Evolutionary conservation across 2,113 vertebrate genomes (phyloP).

Genomic region (Gasterosteus aculeatus): DNA sequence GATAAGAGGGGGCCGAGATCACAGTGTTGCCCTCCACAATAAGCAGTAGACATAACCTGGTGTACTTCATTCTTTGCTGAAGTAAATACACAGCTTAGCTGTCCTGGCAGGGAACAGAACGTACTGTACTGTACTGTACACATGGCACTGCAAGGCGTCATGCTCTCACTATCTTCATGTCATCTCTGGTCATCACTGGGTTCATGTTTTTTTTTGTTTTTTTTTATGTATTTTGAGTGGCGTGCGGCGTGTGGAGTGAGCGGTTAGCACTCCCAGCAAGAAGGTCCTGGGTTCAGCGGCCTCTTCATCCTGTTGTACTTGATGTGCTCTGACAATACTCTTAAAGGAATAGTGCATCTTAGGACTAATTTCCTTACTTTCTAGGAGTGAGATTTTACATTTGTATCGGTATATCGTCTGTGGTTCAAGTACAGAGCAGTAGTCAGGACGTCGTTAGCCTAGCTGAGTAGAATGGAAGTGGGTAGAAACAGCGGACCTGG

Average conservation of each 20-base stretch:
- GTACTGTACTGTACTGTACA: conserved; percentile 3
- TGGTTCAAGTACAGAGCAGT: neutral
- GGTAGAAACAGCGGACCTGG: neutral
- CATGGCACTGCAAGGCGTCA: neutral
- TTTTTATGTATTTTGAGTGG: neutral
- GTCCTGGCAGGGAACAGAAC: neutral
- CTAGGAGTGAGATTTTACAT: neutral
- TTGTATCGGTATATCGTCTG: neutral
- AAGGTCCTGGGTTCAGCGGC: too few relatives aligned
- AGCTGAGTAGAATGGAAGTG: neutral
- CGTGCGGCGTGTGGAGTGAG: too few relatives aligned
- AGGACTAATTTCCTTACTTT: neutral
- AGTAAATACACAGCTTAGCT: neutral
- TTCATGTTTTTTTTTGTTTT: neutral
- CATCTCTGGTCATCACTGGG: neutral
- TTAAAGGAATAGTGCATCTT: neutral
- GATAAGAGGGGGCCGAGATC: conserved; percentile 47
- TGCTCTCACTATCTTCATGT: neutral
- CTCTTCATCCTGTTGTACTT: neutral
- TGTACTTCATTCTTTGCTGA: conserved; percentile 23
- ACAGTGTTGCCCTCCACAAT: conserved; percentile 27
- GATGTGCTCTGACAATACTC: neutral
- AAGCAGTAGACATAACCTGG: conserved; percentile 27
- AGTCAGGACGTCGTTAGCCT: neutral
- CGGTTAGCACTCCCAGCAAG: too few relatives aligned